These are phyloP conservation scores for Harpalus rufipes DNA, from an alignment of 2,888 invertebrate species.

Conservation along the genomic window DNA sequence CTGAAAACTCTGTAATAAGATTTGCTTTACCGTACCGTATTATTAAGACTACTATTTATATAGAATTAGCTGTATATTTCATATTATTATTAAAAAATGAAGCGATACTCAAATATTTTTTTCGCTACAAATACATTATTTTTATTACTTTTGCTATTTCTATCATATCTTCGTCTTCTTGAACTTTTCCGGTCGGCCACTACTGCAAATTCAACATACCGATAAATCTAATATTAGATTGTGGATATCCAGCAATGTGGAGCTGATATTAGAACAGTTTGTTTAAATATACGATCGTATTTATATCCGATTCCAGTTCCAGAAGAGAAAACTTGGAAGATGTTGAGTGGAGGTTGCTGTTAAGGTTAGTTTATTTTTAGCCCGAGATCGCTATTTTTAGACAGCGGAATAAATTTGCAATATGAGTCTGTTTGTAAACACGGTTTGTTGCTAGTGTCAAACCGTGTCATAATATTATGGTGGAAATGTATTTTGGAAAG, in stretches of 20 bases:
- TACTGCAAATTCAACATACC: neutral
- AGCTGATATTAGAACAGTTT: slow-evolving; percentile 34
- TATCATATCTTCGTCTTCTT: neutral
- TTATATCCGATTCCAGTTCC: slow-evolving; percentile 33
- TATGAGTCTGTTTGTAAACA: slow-evolving; percentile 2
- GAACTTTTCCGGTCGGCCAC: neutral
- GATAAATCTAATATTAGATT: neutral
- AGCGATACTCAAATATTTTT: too few relatives aligned
- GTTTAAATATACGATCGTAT: slow-evolving; percentile 48
- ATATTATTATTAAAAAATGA: too few relatives aligned
- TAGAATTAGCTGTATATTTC: too few relatives aligned
- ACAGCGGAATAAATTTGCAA: neutral
- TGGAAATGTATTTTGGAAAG: neutral
- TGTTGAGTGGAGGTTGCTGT: slow-evolving; percentile 11
- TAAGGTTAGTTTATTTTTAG: neutral
- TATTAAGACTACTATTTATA: too few relatives aligned
- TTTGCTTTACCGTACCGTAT: too few relatives aligned
- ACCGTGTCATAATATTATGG: neutral
- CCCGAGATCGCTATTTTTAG: neutral
- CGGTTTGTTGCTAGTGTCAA: neutral
- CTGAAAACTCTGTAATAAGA: too few relatives aligned
- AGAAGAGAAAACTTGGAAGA: neutral
- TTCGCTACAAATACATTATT: too few relatives aligned
- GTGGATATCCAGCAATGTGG: slow-evolving; percentile 1
- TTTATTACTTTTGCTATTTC: neutral